Evolutionary conservation across 1,140 invertebrate species (phyloP).

Genomic region (Odontomachus brunneus): DNA sequence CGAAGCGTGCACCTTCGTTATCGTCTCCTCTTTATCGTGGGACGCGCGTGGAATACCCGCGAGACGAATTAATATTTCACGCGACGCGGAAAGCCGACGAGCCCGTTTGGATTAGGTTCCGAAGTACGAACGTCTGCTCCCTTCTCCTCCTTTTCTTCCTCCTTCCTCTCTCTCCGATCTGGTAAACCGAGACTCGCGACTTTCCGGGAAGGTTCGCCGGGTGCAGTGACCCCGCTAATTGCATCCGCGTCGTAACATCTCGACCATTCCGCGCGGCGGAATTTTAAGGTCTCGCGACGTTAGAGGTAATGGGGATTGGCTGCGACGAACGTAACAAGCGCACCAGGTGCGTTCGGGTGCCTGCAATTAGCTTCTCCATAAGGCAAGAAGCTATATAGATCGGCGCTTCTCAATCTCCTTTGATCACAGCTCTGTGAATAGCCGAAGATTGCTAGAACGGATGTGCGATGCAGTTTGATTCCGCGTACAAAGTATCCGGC

Average conservation of each 20-base stretch:
- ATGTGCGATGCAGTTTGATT: neutral
- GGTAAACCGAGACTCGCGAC: neutral
- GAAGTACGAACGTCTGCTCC: neutral
- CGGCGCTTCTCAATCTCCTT: conserved; percentile 2
- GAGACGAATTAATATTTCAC: conserved; percentile 15
- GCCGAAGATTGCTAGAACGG: neutral
- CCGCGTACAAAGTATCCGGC: too few relatives aligned
- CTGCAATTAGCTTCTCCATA: neutral
- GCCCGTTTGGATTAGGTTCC: neutral
- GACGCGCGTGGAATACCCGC: neutral
- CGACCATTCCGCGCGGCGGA: conserved; percentile 1
- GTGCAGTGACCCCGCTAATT: conserved; percentile 49
- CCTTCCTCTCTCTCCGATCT: too few relatives aligned
- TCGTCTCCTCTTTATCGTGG: too few relatives aligned
- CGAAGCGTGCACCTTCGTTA: neutral
- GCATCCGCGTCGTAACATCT: conserved; percentile 7
- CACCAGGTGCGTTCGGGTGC: neutral
- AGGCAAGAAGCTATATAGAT: neutral
- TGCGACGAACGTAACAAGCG: conserved; percentile 31
- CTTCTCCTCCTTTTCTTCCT: too few relatives aligned
- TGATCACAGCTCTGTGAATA: neutral
- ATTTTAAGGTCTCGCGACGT: conserved; percentile 16
- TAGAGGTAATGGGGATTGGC: neutral
- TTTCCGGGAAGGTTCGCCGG: conserved; percentile 37
- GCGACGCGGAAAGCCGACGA: conserved; percentile 2